Evolutionary conservation across 2,797 vertebrate species (phyloP), one percentile per base, ranked within the genome.

Genomic region (Novumbra hubbsi): DNA sequence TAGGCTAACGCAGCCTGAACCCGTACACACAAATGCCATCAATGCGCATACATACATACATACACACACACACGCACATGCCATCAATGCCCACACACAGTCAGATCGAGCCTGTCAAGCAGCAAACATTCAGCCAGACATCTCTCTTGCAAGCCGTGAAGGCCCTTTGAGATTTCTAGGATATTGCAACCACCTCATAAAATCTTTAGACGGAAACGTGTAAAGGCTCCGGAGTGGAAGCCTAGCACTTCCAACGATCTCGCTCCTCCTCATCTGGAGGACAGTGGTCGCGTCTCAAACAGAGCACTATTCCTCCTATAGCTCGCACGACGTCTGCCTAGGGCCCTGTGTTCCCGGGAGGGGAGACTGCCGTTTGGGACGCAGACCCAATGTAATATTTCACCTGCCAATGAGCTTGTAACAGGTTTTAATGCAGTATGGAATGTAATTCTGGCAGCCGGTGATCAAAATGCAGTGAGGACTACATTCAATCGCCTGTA

Each of bases 11-110:
- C 82, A 84, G 85, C 76, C 76, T 91, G 91, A 92, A 91, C 87
- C 88, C 79, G 81, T 91, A 92, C 89, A 93, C 83, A 89, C 74
- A 89, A 92, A 93, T 88, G 88, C 89, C 89, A 93, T 94, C 91
- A 92, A 81, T 82, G 81, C 78, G 80, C 85, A 85, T 85, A 85
- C 83, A 55, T 82, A 83, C 65, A 12, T 12, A 45, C 41, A 45
- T 12, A 45, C 41, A 45, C 41, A 45, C 41, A 45, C 34, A 38
- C 34, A 38, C 34, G 91, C 87, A 88, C 79, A 82, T 88, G 87
- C 89, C 88, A 93, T 94, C 91, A 91, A 81, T 82, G 81, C 78
- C 80, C 85, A 85, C 85, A 85, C 41, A 45, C 41, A 45, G 41
- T 78, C 83, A 81, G 82, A 89, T 85, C 85, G 80, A 74, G 82